Base-by-base conservation (phyloP, 2,797 vertebrate species). In the Artibeus jamaicensis region DNA sequence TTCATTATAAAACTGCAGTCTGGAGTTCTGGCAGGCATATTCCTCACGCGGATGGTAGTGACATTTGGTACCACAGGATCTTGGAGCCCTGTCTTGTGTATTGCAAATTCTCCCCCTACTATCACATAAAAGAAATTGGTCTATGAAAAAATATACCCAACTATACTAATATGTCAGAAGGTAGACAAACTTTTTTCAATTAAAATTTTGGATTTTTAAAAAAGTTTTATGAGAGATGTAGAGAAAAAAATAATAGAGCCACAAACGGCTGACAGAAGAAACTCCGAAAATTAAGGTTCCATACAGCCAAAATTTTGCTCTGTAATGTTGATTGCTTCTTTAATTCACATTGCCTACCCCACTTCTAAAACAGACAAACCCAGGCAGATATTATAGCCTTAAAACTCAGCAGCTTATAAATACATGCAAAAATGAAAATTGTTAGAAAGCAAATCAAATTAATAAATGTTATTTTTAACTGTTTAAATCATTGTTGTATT, bases 331-430 rank as follows among this genome's bases (percentile, higher is more conserved):
- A 39, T 29, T 5, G 32, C 24, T 79, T 88, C 68, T 88, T 90
- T 73, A 9, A 12, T 55, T 79, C 39, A 78, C 44, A 62, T 73
- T 94, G 73, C 11, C 86, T 74, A 53, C 24, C 53, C 44, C 19
- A n/a, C 55, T 26, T 82, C 87, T 81, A 91, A 73, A 95, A 87
- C 10, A 67, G 32, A 84, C 11, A 70, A 92, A 92, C 82, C 18
- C 26, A 44, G 71, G 24, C 3, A 67, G 39, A 78, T 70, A 19
- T 29, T 71, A 65, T 6, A 50, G 32, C n/a, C 71, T 78, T 77
- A 88, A 88, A 86, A 18, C 37, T 26, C 42, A 91, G 29, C n/a
- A 73, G 57, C 26, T 87, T 82, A 32, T 34, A 53, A 67, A 1
- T 59, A 48, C 26, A 32, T 44, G 9, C 26, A 68, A 86, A 96